phyloP scores from a whole-genome alignment of 2,113 vertebrate species.

The Etheostoma cragini region DNA sequence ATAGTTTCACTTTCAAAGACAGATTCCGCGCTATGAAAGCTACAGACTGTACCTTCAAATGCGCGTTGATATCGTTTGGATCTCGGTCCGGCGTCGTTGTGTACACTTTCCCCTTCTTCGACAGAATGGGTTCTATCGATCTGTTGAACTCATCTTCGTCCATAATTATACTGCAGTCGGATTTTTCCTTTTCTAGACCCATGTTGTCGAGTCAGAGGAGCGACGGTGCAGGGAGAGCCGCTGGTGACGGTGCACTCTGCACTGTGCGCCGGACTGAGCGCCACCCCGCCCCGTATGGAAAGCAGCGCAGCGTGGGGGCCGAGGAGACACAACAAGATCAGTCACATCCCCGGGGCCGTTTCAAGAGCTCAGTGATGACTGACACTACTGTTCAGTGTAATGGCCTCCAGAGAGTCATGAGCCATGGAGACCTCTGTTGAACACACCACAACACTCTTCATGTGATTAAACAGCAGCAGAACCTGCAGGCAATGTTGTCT shows the following conservation, averaged over 20 bases:
- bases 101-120: constrained; percentile 72
- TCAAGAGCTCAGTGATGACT: constrained; percentile 32
- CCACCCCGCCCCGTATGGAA: constrained; percentile 70
- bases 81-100: constrained; percentile 82
- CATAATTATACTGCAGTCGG: constrained; percentile 88
- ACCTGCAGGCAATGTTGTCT: neutral
- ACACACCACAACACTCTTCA: neutral
- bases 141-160: constrained; percentile 87
- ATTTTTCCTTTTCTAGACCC: constrained; percentile 91
- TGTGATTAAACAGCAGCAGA: constrained; percentile 5
- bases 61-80: constrained; percentile 85
- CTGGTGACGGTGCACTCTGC: constrained; percentile 35
- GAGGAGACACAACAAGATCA: constrained; percentile 56
- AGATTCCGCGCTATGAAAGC: neutral
- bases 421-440: constrained; percentile 1
- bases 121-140: constrained; percentile 83
- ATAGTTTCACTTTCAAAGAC: constrained; percentile 29
- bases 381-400: constrained; percentile 11
- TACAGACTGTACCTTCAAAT: constrained; percentile 86
- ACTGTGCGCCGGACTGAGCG: constrained; percentile 37
- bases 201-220: constrained; percentile 70
- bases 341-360: constrained; percentile 21
- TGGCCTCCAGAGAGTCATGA: constrained; percentile 1
- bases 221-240: constrained; percentile 32
- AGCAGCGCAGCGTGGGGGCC: constrained; percentile 48